Evolutionary conservation across 1,140 invertebrate genomes (phyloP).

Genomic region (Cotesia vestalis): DNA sequence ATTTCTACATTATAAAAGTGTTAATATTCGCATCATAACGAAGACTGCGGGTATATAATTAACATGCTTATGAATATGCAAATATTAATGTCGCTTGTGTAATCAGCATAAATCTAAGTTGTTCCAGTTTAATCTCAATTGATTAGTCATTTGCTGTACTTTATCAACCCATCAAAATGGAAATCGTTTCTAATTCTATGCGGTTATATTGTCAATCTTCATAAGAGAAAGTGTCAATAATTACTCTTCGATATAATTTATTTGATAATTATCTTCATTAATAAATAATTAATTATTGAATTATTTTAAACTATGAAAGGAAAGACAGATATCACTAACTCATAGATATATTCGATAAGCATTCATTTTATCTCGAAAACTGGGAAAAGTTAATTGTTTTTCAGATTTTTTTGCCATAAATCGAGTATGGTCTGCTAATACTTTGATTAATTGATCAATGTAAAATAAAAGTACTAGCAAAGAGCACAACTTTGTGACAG

Average conservation of each 20-base stretch:
- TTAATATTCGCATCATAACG: conserved; percentile 28
- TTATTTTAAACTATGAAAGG: not conserved
- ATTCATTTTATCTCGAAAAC: too few relatives aligned
- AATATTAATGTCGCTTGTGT: conserved; percentile 3
- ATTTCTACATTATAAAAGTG: too few relatives aligned
- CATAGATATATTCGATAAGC: too few relatives aligned
- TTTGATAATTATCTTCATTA: not conserved
- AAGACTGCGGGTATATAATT: conserved; percentile 22
- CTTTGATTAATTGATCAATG: too few relatives aligned
- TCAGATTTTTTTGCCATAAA: too few relatives aligned
- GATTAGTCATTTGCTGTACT: conserved; percentile 13
- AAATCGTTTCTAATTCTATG: conserved; percentile 21
- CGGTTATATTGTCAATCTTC: not conserved
- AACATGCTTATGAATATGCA: conserved; percentile 27
- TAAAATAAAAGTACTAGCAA: too few relatives aligned
- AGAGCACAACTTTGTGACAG: too few relatives aligned
- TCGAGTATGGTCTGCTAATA: too few relatives aligned
- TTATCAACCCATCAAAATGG: not conserved
- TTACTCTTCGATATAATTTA: not conserved
- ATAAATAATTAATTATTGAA: not conserved
- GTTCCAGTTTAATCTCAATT: conserved; percentile 18
- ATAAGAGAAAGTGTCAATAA: conserved; percentile 1
- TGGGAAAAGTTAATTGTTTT: too few relatives aligned
- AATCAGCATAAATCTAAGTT: conserved; percentile 28
- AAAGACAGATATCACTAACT: not conserved